These are phyloP conservation scores for Epinephelus moara DNA, from an alignment of 2,113 vertebrate species.

Conservation along the genomic window DNA sequence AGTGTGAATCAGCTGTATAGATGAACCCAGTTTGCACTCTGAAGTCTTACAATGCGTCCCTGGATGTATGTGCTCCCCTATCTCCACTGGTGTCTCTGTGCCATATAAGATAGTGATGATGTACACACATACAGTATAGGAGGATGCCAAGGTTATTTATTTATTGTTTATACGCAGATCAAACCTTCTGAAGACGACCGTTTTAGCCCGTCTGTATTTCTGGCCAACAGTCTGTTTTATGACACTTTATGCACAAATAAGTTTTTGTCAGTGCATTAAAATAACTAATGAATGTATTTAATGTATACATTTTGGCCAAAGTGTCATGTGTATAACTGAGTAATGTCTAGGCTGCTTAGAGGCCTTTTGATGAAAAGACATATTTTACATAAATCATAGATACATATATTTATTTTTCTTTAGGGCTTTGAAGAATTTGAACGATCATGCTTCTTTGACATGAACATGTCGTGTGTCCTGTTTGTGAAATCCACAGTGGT, in stretches of 20 bases:
- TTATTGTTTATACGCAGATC: constrained; percentile 70
- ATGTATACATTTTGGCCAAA: constrained; percentile 61
- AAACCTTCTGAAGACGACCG: constrained; percentile 56
- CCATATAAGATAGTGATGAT: constrained; percentile 35
- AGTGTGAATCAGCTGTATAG: constrained; percentile 39
- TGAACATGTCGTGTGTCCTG: constrained; percentile 43
- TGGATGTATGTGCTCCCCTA: constrained; percentile 52
- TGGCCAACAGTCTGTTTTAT: constrained; percentile 50
- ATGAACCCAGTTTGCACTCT: constrained; percentile 74
- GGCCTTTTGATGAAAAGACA: constrained; percentile 66
- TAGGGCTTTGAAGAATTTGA: constrained; percentile 62
- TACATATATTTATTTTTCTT: constrained; percentile 82
- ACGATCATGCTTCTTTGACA: constrained; percentile 54
- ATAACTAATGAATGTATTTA: constrained; percentile 73
- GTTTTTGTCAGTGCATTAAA: constrained; percentile 66
- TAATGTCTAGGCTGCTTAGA: constrained; percentile 46
- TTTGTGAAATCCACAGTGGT: constrained; percentile 40
- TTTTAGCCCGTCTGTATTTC: constrained; percentile 60
- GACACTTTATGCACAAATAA: constrained; percentile 66
- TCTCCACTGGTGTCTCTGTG: constrained; percentile 55
- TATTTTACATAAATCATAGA: constrained; percentile 80
- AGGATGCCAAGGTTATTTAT: constrained; percentile 61
- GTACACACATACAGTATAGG: constrained; percentile 43
- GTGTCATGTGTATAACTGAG: constrained; percentile 61
- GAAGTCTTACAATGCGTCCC: constrained; percentile 79